phyloP scores from a whole-genome alignment of 1,140 invertebrate species.

The Chlorops oryzae region DNA sequence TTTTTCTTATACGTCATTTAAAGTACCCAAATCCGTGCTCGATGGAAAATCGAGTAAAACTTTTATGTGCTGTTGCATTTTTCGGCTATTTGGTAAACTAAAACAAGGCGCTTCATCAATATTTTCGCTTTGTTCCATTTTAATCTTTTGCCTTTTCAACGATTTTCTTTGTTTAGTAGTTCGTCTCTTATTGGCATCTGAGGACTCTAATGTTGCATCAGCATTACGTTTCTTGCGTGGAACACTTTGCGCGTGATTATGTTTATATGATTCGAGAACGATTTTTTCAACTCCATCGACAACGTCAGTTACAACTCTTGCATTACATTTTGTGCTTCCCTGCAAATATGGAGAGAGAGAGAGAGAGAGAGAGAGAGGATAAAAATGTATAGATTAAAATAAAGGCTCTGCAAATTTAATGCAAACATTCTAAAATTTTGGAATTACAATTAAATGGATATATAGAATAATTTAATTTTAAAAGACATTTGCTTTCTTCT shows the following conservation, averaged over 20 bases:
- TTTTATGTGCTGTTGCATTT: too few species aligned
- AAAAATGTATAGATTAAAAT: constrained; percentile 3
- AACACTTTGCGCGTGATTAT: constrained; percentile 34
- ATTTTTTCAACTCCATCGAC: constrained; percentile 41
- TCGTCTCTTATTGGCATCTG: too few species aligned
- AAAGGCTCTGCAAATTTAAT: too few species aligned
- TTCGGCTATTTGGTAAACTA: too few species aligned
- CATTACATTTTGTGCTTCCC: constrained; percentile 46
- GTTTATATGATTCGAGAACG: constrained; percentile 36
- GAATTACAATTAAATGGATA: background rate
- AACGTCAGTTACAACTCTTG: constrained; percentile 41
- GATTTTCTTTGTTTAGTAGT: too few species aligned
- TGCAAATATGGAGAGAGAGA: constrained; percentile 14
- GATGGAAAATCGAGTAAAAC: too few species aligned
- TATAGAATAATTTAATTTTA: background rate
- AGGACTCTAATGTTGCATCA: background rate
- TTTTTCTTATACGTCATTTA: too few species aligned
- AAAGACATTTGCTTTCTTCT: too few species aligned
- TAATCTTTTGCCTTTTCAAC: too few species aligned
- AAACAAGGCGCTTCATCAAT: too few species aligned
- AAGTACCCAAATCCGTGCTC: too few species aligned
- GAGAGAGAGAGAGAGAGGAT: background rate
- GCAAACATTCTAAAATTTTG: background rate
- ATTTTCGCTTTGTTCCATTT: too few species aligned
- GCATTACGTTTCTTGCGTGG: constrained; percentile 33